Base-by-base conservation (phyloP, 2,888 invertebrate genomes). In the Catonia carolina region DNA sequence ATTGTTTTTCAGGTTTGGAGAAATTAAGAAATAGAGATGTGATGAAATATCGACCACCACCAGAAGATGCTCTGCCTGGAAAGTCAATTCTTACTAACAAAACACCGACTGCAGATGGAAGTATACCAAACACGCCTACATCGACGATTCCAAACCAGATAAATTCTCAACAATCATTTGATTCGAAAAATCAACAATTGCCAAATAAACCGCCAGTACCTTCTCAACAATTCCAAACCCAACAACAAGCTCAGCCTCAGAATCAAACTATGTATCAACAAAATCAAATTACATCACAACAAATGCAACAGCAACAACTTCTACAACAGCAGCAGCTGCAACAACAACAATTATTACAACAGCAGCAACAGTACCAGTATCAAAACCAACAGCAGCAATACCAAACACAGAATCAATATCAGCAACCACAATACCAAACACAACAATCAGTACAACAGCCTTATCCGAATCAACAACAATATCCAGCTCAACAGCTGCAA, bases 1-100 rank as follows among this genome's bases (percentile, higher is more conserved):
- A 27, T 27, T 27, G 8, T 27, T 54, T 53, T 55, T 41, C 41
- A 64, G 64, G 62, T 49, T 55, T 64, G 52, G 64, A 64, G 52
- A 64, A 63, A 58, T 49, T 64, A 17, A 62, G 63, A 48, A 63
- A 55, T 55, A 59, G 63, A 53, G 83, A 74, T 61, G 83, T 81
- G 74, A 79, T 85, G 66, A 84, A 84, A 67, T 81, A 82, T 71
- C 82, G 83, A 70, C 80, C 81, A 65, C 70, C 73, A 59, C 74
- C 66, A 22, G 76, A 77, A 67, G 79, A 79, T 66, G 70, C 74
- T 53, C 72, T 75, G 60, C 75, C 76, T 36, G 72, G 73, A 62
- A 75, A 76, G 67, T 76, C 78, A 12, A 74, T 74, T 35, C 64
- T 74, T 27, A 5, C 54, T 39, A 20, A 39, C 39, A 62, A 61